These are phyloP conservation scores for Sebastolobus altivelis DNA, from an alignment of 2,797 vertebrate species.

Conservation along the genomic window DNA sequence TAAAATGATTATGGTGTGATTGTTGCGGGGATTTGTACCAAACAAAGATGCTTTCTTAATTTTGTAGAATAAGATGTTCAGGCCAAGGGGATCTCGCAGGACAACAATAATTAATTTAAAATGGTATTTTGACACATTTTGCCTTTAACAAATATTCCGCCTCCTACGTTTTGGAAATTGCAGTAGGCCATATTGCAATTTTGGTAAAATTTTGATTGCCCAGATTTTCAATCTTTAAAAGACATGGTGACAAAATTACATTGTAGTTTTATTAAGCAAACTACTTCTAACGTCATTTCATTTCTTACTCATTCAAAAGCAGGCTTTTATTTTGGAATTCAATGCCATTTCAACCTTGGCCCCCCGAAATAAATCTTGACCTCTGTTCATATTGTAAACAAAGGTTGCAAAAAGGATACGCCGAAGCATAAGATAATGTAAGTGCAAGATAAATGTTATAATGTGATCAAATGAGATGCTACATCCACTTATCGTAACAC, in stretches of 20 bases:
- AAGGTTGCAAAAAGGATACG: constrained; percentile 2
- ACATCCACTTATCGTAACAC: constrained; percentile 61
- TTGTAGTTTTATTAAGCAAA: not conserved
- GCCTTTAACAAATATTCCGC: no score
- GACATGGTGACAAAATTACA: not conserved
- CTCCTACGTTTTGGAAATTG: no score
- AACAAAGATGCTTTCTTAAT: no score
- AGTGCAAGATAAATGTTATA: constrained; percentile 36
- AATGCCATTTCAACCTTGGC: not conserved
- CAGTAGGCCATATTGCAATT: no score
- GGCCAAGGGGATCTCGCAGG: no score
- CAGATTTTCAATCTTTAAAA: not conserved
- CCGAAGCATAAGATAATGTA: constrained; percentile 33
- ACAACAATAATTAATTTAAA: no score
- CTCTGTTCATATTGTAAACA: not conserved
- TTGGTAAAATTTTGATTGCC: no score
- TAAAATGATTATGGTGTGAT: no score
- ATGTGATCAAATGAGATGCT: constrained; percentile 69
- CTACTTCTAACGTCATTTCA: not conserved
- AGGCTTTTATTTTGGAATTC: constrained; percentile 17
- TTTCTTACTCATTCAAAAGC: not conserved
- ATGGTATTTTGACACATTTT: no score
- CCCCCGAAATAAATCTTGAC: not conserved
- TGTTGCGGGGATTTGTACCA: no score
- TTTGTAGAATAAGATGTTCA: no score